Evolutionary conservation across 2,888 invertebrate genomes (phyloP), one percentile per base, ranked within the genome.

Genomic region (Pollenia labialis): DNA sequence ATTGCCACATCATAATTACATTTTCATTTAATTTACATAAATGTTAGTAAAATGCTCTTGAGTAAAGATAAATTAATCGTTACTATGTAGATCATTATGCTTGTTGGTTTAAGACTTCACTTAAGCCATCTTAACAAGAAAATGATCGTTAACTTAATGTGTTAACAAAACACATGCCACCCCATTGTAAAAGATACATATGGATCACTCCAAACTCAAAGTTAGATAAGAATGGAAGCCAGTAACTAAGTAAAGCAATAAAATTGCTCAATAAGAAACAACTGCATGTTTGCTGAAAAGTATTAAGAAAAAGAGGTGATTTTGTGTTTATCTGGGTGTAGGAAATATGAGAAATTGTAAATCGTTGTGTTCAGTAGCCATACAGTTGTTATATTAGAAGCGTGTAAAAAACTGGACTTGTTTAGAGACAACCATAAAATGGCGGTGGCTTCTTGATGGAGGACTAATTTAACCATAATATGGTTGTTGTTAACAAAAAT

Each of bases 131-230:
- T 60, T 2, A 12, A 56, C 68, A 68, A 56, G 11, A 56, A 8
- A 79, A 42, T 40, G 50, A 84, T 84, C 84, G 60, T 80, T 79
- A 84, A 80, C 42, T 68, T 74, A 84, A 84, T 80, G 84, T 84
- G 84, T 79, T 79, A 84, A 84, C 84, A 84, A 84, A 74, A 74
- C 60, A 80, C 74, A 80, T 74, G 60, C 66, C 84, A 79, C 79
- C 79, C 74, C 68, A 80, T 62, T 50, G 69, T 48, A 58, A 58
- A 62, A 42, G 54, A 44, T 58, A 46, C 56, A 18, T 23, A 32
- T 4, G 10, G 6, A 10, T 42, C 14, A 23, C 56, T 71, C 44
- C 9, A 14, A 71, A 42, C 42, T 44, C 11, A 12, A 46, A 46
- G 18, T 44, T 18, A 40, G n/a, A 9, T 66, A 40, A 14, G n/a